phyloP scores from a whole-genome alignment of 2,888 invertebrate genomes.

The Cataglyphis livida region DNA sequence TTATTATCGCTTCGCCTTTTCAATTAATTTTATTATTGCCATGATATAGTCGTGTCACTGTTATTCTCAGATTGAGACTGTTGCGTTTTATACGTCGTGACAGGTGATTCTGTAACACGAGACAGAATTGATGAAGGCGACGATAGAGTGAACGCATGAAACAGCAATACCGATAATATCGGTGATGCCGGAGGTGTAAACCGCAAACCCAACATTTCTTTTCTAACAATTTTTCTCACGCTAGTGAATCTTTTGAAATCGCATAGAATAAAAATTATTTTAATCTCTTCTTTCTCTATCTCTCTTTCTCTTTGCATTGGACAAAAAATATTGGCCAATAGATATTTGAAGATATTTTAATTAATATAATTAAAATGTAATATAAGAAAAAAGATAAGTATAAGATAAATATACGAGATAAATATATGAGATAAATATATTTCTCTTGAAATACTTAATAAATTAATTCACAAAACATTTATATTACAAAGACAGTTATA shows the following conservation, averaged over 20 bases:
- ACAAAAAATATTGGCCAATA: neutral
- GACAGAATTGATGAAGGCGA: constrained; percentile 39
- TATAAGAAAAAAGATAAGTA: neutral
- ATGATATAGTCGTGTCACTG: neutral
- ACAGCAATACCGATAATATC: neutral
- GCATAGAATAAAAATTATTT: neutral
- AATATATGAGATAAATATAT: neutral
- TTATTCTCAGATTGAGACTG: constrained; percentile 46
- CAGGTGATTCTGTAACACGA: constrained; percentile 46
- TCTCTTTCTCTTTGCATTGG: neutral
- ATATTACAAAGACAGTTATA: neutral
- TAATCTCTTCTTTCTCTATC: neutral
- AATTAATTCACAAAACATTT: neutral
- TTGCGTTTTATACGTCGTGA: constrained; percentile 31
- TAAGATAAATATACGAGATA: too few relatives aligned
- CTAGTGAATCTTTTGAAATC: constrained; percentile 9
- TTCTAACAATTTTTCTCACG: constrained; percentile 15
- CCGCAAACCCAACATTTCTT: neutral
- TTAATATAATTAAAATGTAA: neutral
- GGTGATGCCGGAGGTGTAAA: constrained; percentile 33
- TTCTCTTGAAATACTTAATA: neutral
- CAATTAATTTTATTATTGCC: neutral
- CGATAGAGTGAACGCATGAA: constrained; percentile 48
- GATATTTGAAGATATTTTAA: neutral
- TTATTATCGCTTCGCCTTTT: constrained; percentile 22